Evolutionary conservation across 2,113 vertebrate species (phyloP).

Genomic region (Hippoglossus stenolepis): DNA sequence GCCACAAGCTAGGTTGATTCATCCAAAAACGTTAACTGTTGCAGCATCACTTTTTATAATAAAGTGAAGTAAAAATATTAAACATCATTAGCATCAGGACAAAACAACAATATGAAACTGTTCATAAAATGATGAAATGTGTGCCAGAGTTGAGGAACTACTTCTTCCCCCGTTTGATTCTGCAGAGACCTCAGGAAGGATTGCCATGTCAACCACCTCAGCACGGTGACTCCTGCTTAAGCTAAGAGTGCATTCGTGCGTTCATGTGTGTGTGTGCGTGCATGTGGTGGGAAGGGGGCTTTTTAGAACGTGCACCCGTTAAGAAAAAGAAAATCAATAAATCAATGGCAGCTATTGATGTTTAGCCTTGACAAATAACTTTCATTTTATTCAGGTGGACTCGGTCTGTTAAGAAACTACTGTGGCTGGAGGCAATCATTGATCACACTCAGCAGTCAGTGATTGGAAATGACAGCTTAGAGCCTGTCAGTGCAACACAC

Average conservation of each 20-base stretch:
- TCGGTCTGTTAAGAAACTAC: slow-evolving; percentile 21
- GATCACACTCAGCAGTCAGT: slow-evolving; percentile 58
- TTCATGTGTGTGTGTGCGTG: not conserved
- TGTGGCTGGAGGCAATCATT: slow-evolving; percentile 42
- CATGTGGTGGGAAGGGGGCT: not conserved
- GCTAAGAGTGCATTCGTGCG: slow-evolving; percentile 3
- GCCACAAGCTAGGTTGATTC: too few species aligned
- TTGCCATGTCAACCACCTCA: slow-evolving; percentile 62
- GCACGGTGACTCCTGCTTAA: slow-evolving; percentile 35
- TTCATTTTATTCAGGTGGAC: slow-evolving; percentile 40
- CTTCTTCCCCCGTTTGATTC: slow-evolving; percentile 40
- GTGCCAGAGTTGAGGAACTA: slow-evolving; percentile 13
- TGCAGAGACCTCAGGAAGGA: slow-evolving; percentile 57
- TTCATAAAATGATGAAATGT: slow-evolving; percentile 27
- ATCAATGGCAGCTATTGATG: slow-evolving; percentile 62
- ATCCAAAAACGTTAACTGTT: too few species aligned
- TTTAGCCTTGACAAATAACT: slow-evolving; percentile 37
- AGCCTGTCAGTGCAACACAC: slow-evolving; percentile 2
- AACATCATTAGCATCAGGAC: not conserved
- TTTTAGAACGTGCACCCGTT: slow-evolving; percentile 46
- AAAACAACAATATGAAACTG: slow-evolving; percentile 4
- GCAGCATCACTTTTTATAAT: too few species aligned
- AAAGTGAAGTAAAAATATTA: too few species aligned
- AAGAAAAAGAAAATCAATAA: slow-evolving; percentile 45
- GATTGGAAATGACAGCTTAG: slow-evolving; percentile 50